These are phyloP conservation scores for Smithornis capensis DNA, from an alignment of 2,113 vertebrate genomes.

Conservation along the genomic window DNA sequence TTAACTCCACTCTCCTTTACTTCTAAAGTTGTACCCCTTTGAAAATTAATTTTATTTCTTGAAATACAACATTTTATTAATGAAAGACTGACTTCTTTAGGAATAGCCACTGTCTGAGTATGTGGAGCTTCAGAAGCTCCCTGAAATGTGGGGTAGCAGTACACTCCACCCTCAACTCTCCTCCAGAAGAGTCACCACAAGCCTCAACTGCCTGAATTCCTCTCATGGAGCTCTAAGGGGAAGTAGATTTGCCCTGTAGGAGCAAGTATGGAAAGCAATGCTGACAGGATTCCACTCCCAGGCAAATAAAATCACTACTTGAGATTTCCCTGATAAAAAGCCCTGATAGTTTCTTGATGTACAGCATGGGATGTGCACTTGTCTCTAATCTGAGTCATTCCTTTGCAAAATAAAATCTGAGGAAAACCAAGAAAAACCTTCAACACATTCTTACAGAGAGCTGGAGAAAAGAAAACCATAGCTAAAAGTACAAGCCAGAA, in stretches of 20 bases:
- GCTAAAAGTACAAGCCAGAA: not conserved
- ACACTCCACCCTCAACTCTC: not conserved
- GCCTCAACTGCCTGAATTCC: not conserved
- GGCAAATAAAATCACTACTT: not conserved
- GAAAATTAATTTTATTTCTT: not conserved
- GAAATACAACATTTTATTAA: not conserved
- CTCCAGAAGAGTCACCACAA: not conserved
- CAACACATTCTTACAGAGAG: not conserved
- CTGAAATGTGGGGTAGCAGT: accelerated
- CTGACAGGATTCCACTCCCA: not conserved
- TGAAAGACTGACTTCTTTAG: not conserved
- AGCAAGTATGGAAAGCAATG: not conserved
- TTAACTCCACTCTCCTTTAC: not conserved
- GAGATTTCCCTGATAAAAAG: not conserved
- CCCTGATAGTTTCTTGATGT: not conserved
- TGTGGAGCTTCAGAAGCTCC: accelerated
- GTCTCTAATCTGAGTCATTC: not conserved
- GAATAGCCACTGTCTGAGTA: not conserved
- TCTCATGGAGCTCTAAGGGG: not conserved
- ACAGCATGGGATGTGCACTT: not conserved
- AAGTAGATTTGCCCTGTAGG: not conserved
- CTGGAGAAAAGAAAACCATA: not conserved
- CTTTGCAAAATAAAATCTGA: not conserved
- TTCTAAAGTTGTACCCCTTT: not conserved
- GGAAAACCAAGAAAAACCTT: not conserved